Evolutionary conservation across 1,140 invertebrate species (phyloP), one percentile per base, ranked within the genome.

Genomic region (Dreissena rostriformis): DNA sequence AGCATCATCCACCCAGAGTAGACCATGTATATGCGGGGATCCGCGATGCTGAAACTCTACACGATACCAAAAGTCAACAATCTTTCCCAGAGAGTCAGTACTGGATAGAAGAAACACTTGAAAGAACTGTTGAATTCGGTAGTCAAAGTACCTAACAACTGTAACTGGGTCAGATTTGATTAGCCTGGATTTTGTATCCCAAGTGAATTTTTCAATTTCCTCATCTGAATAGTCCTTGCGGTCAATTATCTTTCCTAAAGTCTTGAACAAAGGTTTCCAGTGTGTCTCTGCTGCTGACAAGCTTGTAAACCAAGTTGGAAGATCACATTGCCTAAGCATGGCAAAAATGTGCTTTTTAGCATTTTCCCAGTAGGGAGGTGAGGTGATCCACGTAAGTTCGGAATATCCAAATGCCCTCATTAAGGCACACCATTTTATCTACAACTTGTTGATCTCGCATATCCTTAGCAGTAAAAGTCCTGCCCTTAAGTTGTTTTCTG

Each of bases 131-230:
- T 86, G 57, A n/a, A 73, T 26, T 77, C 79, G 26, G n/a, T n/a
- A n/a, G n/a, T n/a, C n/a, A 77, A 86, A 87, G 22, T 84, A 65
- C 26, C 77, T 71, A 11, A 80, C 66, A 67, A 51, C 72, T 17
- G 87, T 86, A 24, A 86, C 81, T 49, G 84, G 87, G 67, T 87
- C 87, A 68, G 66, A 71, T 22, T 63, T 53, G 55, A 88, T 86
- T 8, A 88, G 63, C 15, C 70, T 22, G 77, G 65, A 74, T 80
- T 85, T 86, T n/a, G 75, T 49, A n/a, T 84, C 49, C 52, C 67
- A 83, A 39, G 67, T 51, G 19, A 75, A 66, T 14, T 70, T 68
- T 67, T 70, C 29, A 12, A 86, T 15, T 67, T 87, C 84, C 67
- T 84, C 85, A 76, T 86, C 85, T 15, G 68, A 55, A n/a, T 70